Evolutionary conservation across 2,888 invertebrate genomes (phyloP).

Genomic region (Athalia rosae): DNA sequence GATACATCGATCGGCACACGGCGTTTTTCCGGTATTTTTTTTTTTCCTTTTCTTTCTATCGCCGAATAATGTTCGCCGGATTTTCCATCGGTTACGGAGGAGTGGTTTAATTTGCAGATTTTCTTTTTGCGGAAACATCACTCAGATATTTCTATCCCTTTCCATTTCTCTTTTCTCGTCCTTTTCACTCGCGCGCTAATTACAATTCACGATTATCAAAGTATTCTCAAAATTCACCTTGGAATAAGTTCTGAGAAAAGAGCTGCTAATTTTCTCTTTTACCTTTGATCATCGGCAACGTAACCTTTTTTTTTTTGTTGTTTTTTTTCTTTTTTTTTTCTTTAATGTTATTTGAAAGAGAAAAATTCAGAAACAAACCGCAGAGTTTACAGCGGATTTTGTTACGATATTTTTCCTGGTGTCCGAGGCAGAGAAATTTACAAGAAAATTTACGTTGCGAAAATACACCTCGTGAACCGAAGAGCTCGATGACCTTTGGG

Average conservation of each 20-base stretch:
- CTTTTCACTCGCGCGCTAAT: neutral
- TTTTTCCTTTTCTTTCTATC: no score
- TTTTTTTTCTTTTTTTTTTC: no score
- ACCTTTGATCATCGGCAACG: neutral
- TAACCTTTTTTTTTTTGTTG: no score
- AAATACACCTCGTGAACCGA: neutral
- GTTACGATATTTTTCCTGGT: neutral
- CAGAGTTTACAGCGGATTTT: neutral
- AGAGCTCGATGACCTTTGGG: no score
- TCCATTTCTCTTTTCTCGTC: neutral
- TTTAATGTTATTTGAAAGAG: no score
- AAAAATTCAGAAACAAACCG: no score
- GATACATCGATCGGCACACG: neutral
- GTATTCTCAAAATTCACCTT: neutral
- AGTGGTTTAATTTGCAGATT: neutral
- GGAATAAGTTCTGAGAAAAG: neutral
- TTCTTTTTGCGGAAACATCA: neutral
- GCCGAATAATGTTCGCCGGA: no score
- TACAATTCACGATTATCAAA: conserved; percentile 22
- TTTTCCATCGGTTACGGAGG: neutral
- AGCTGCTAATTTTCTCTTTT: neutral
- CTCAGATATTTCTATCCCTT: neutral
- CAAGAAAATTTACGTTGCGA: neutral
- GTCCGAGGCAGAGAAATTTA: neutral
- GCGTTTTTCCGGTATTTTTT: neutral